phyloP scores from a whole-genome alignment of 1,140 invertebrate species.

The Goniozus legneri region DNA sequence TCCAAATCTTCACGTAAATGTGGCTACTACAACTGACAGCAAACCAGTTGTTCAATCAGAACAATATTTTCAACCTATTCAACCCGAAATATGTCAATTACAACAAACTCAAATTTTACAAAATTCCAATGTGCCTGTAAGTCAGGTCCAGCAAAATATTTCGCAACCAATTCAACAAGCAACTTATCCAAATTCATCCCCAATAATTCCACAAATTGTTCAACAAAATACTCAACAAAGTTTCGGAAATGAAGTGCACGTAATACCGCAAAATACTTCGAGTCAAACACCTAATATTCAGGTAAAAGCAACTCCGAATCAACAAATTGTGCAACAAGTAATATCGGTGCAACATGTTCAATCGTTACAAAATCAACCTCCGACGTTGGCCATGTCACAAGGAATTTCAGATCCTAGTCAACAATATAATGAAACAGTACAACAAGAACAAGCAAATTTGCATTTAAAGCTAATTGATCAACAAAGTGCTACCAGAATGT shows the following conservation, averaged over 20 bases:
- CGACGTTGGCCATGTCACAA: no score
- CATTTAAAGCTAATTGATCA: conserved; percentile 40
- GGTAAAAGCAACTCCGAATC: conserved; percentile 30
- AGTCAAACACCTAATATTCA: conserved; percentile 21
- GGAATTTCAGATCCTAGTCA: conserved; percentile 24
- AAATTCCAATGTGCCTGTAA: conserved; percentile 20
- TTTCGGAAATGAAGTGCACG: conserved; percentile 23
- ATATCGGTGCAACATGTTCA: conserved; percentile 33
- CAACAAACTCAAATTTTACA: conserved; percentile 30
- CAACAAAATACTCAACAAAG: conserved; percentile 25
- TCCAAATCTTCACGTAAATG: conserved; percentile 12
- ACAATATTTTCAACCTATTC: conserved; percentile 46
- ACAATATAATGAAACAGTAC: conserved; percentile 28
- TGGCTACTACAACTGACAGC: conserved; percentile 11
- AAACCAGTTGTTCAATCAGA: conserved; percentile 36
- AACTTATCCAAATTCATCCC: neutral
- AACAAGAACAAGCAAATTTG: conserved; percentile 35
- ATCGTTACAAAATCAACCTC: conserved; percentile 25
- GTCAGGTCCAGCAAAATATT: conserved; percentile 17
- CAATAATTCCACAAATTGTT: conserved; percentile 2
- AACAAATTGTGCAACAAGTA: conserved; percentile 27
- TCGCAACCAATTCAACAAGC: conserved; percentile 17
- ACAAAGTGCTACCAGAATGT: conserved; percentile 22
- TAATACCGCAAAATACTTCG: conserved; percentile 29
- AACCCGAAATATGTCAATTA: conserved; percentile 35